Evolutionary conservation across 2,113 vertebrate genomes (phyloP).

Genomic region (Gambusia affinis): DNA sequence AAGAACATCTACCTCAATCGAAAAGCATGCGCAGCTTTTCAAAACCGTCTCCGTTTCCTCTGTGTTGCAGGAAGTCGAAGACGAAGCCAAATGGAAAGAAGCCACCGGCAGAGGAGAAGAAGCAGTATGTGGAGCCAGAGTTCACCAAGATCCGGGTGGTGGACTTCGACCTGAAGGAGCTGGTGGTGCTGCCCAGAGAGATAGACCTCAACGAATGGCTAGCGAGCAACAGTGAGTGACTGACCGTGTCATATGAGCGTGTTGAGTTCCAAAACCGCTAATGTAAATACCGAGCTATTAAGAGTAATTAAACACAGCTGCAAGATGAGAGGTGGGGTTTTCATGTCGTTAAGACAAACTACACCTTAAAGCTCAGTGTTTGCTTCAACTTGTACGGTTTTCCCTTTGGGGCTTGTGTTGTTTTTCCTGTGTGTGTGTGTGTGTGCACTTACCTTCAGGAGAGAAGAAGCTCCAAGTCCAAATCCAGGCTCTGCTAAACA

Average conservation of each 20-base stretch:
- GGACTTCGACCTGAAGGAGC: constrained; percentile 93
- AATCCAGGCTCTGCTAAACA: constrained; percentile 3
- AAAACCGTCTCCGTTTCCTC: constrained; percentile 2
- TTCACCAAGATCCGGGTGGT: constrained; percentile 92
- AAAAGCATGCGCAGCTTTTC: background rate
- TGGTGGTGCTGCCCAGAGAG: constrained; percentile 94
- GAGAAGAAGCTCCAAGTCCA: constrained; percentile 24
- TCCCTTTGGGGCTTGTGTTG: constrained; percentile 5
- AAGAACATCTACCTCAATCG: background rate
- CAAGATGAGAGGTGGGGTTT: background rate
- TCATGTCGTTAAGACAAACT: background rate
- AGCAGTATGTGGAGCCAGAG: constrained; percentile 94
- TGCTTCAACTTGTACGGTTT: background rate
- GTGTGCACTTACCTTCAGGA: constrained; percentile 22
- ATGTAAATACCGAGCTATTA: background rate
- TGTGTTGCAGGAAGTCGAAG: constrained; percentile 91
- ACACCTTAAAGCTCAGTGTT: background rate
- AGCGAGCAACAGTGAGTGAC: constrained; percentile 94
- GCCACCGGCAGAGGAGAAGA: constrained; percentile 91
- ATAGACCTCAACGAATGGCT: constrained; percentile 99
- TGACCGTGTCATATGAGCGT: background rate
- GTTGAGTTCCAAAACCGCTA: background rate
- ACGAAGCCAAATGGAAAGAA: constrained; percentile 98
- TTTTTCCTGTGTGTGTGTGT: constrained; percentile 13
- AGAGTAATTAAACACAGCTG: background rate